Evolutionary conservation across 1,140 invertebrate genomes (phyloP), one percentile per base, ranked within the genome.

Genomic region (Hydropsyche tenuis): DNA sequence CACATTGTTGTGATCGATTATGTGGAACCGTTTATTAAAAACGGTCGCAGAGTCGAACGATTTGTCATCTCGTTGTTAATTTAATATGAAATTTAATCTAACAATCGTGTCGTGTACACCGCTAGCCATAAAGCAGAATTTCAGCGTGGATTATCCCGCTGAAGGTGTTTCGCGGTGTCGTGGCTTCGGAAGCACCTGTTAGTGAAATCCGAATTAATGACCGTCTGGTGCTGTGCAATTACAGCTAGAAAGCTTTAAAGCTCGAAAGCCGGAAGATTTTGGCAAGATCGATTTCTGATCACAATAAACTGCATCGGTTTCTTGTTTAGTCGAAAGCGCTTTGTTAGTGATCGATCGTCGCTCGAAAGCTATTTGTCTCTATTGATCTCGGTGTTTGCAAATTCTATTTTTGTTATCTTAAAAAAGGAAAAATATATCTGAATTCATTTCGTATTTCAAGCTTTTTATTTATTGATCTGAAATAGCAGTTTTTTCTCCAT

Each of bases 131-230:
- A 70, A 70, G 68, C 48, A 56, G 68, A 70, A 70, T 70, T 70
- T 70, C 48, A 56, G n/a, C 68, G 25, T 6, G 48, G 68, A 56
- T 56, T 56, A 70, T 70, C 48, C 68, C 9, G 30, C 30, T 37
- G 68, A 69, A 37, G 25, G 18, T 16, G 56, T 25, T 22, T 53
- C 56, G 51, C 42, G 60, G 70, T 72, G 72, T 72, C 51, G 65
- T 63, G 69, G 69, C 64, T 9, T 4, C 51, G 63, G 65, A 66
- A 75, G 73, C 75, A 76, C 75, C 75, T 76, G 75, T 76, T 76
- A 76, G 72, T 73, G 75, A 76, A 73, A 76, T 76, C 72, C 72
- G 75, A 76, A 76, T 76, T 76, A 76, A 76, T 76, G 75, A 64
- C 75, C 69, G 72, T 76, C 75, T 76, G 72, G 56, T 18, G 43